Evolutionary conservation across 2,888 invertebrate species (phyloP), one percentile per base, ranked within the genome.

Genomic region (Desoria tigrina): DNA sequence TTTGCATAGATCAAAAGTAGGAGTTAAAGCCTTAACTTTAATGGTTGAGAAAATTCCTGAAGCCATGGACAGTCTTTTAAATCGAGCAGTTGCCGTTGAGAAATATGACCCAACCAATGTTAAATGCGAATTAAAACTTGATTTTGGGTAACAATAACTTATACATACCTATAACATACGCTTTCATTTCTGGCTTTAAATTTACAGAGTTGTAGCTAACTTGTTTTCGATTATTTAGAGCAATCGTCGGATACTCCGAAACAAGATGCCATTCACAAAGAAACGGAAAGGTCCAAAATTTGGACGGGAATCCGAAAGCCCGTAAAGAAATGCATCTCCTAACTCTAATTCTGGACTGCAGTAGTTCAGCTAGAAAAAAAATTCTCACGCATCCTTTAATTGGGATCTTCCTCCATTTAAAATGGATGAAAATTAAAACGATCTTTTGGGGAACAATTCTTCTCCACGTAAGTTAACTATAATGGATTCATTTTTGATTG

Each of bases 21-120:
- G 75, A 42, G 71, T 69, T 16, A 75, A 74, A 59, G 75, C 75
- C 2, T 37, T 75, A 49, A 71, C 72, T 23, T 49, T 75, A 23
- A 75, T 75, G 65, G 67, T 75, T 14, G 75, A 75, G 42, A 75
- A 75, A 56, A 74, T 74, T 24, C 75, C 75, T 18, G 74, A 75
- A 42, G 75, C 75, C 1, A 75, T 75, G 75, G 75, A 75, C 59
- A 71, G 70, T 55, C 61, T 75, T 51, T 54, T 75, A 9, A 72
- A 67, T 27, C 68, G 70, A 26, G 75, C 75, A 9, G 73, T 75
- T 11, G 59, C 73, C 14, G 68, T 75, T 32, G 68, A 73, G 49
- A 74, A 75, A 42, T 75, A 75, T 58, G 73, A 75, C 28, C 63
- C 72, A 4, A 72, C 69, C 9, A 75, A 75, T 64, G 72, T 73